Base-by-base conservation (phyloP, 1,140 invertebrate genomes). In the Popillia japonica region DNA sequence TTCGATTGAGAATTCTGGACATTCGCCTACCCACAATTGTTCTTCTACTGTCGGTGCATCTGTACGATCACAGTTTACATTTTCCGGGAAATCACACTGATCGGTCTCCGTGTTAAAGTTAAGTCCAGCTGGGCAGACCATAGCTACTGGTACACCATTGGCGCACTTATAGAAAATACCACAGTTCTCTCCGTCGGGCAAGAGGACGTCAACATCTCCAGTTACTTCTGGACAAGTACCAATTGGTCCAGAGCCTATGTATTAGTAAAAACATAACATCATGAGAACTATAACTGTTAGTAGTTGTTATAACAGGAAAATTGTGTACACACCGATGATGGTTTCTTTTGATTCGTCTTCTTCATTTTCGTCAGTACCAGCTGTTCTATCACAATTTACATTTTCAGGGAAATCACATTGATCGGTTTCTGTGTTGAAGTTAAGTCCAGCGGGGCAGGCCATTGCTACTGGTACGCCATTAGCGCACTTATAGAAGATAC, bases 21-120 rank as follows among this genome's bases (percentile, higher is more conserved):
- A 68, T 68, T 68, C 61, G 27, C 61, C 61, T 68, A 68, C 61
- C 61, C 61, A 68, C 7, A 34, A 23, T 68, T 34, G 22, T 10
- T 27, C 61, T 3, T 14, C 20, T 8, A 6, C 61, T n/a, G 59
- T 2, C 3, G 59, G 14, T 20, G 3, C 61, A 10, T 27, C 61
- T 68, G 61, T 20, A 8, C 61, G 22, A 68, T 34, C 61, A 14
- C 72, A 74, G 14, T 22, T 14, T 22, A 44, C 72, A 41, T 40
- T 41, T 44, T 14, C 34, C 7, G 72, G 14, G n/a, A 14, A 41
- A 17, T 74, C 72, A 11, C 72, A 74, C n/a, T 74, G 2, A 7
- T 20, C 40, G 41, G 34, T 74, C 17, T 14, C 72, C 6, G 17
- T 22, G 41, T 74, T 74, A 20, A 74, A 74, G 6, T 17, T 14